Conservation (phyloP, 2,888 invertebrate species). For the Escarpia spicata region DNA sequence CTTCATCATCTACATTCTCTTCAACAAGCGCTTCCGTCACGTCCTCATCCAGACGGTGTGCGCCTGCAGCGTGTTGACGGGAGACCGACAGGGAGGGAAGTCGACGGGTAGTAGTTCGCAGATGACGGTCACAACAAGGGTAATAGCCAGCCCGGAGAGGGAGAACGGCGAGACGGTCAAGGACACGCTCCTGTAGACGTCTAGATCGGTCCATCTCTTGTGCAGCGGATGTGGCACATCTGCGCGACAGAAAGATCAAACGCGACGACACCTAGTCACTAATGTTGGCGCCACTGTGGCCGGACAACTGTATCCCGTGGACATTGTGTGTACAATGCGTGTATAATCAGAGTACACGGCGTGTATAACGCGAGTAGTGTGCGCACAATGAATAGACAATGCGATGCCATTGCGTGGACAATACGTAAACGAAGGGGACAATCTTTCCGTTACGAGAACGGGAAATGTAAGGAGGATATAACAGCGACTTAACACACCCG, state of each 20-base stretch:
- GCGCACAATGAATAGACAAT: not conserved
- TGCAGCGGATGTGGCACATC: too few species aligned
- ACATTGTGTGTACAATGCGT: not conserved
- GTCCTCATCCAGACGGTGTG: conserved; percentile 36
- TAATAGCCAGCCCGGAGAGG: not conserved
- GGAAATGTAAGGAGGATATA: not conserved
- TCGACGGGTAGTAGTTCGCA: not conserved
- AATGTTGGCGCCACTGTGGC: not conserved
- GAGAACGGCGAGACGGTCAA: not conserved
- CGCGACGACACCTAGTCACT: too few species aligned
- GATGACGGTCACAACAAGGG: not conserved
- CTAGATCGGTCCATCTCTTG: not conserved
- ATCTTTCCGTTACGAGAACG: not conserved
- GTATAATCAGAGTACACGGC: not conserved
- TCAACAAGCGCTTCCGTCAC: conserved; percentile 45
- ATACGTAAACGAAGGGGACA: not conserved
- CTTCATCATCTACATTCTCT: conserved; percentile 45
- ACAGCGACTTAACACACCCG: not conserved
- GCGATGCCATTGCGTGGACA: not conserved
- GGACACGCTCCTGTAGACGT: not conserved
- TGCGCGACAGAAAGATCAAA: too few species aligned
- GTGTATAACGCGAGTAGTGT: not conserved
- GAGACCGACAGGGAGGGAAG: not conserved
- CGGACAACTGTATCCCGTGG: not conserved
- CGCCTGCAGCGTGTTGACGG: not conserved